Evolutionary conservation across 2,797 vertebrate genomes (phyloP).

Genomic region (Enteromius radiatus): DNA sequence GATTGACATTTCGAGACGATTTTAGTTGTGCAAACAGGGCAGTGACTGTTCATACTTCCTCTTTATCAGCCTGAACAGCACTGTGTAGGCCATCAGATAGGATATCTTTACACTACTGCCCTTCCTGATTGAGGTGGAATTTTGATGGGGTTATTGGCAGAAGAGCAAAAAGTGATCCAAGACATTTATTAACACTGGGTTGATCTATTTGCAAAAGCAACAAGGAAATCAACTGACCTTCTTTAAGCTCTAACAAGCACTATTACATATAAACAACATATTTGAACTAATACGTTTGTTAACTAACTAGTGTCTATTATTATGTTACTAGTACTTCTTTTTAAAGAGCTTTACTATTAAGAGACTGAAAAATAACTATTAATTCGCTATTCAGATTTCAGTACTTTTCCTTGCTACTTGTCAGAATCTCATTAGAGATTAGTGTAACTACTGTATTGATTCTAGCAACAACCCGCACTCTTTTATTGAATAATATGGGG

Average conservation of each 20-base stretch:
- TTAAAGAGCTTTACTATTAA: not conserved
- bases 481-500: not conserved
- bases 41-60: constrained; percentile 29
- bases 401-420: not conserved
- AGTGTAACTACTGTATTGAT: not conserved
- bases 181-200: not conserved
- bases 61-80: constrained; percentile 7
- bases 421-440: not conserved
- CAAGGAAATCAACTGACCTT: not conserved
- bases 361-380: not conserved
- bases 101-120: constrained; percentile 7
- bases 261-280: no score
- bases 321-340: not conserved
- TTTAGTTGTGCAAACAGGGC: not conserved
- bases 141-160: not conserved
- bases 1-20: not conserved
- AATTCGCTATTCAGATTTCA: not conserved
- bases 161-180: not conserved
- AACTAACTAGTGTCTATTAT: not conserved
- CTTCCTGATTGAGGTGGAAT: constrained; percentile 11
- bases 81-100: constrained; percentile 18
- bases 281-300: not conserved
- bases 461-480: not conserved
- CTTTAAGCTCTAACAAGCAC: not conserved
- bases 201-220: not conserved